Percentiles rank a stretch among this genome's conserved stretches.
Evolutionary conservation across 2,888 invertebrate genomes (phyloP).

Genomic region (Leucoma salicis): DNA sequence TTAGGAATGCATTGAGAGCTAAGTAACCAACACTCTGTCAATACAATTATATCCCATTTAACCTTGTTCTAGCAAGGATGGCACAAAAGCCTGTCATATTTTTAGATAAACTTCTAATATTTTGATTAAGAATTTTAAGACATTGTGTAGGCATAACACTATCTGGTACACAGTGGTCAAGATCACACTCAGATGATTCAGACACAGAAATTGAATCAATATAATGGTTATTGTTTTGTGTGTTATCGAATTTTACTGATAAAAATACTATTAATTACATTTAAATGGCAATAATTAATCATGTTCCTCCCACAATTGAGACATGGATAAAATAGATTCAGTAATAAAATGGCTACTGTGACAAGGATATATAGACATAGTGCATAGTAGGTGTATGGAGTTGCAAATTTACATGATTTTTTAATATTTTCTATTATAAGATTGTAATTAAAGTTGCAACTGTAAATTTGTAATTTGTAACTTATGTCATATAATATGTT

Average conservation of each 20-base stretch:
- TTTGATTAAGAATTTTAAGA: conserved; percentile 5
- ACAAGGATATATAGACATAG: too few species aligned
- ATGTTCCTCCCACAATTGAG: not conserved
- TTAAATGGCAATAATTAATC: not conserved
- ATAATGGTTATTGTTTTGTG: not conserved
- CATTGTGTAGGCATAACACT: not conserved
- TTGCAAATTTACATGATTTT: too few species aligned
- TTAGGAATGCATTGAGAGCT: not conserved
- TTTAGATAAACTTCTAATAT: conserved; percentile 9
- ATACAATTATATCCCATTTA: conserved; percentile 4
- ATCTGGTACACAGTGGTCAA: conserved; percentile 1
- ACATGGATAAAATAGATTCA: not conserved
- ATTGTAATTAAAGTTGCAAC: too few species aligned
- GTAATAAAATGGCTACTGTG: not conserved
- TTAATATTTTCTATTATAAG: too few species aligned
- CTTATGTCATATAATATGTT: too few species aligned
- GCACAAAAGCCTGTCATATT: conserved; percentile 3
- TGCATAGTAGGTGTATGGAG: too few species aligned
- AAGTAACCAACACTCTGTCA: conserved; percentile 11
- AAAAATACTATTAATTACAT: not conserved
- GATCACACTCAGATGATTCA: conserved; percentile 5
- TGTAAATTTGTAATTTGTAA: too few species aligned
- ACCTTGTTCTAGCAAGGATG: not conserved
- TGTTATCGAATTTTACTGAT: conserved; percentile 2
- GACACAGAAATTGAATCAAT: conserved; percentile 6